Evolutionary conservation across 2,113 vertebrate species (phyloP).

Genomic region (Dolichotis patagonum): DNA sequence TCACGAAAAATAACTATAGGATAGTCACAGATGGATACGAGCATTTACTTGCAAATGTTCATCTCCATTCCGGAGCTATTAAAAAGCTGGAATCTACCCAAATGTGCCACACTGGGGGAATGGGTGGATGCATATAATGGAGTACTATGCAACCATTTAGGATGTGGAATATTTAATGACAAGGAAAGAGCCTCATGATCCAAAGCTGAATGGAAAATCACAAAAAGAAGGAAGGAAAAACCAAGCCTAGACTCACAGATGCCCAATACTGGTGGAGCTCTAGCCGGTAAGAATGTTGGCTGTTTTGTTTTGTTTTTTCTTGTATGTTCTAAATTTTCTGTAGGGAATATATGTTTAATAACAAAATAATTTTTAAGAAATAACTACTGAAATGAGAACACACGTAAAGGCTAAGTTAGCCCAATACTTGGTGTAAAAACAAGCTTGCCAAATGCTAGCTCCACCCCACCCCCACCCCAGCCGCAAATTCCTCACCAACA

Average conservation of each 20-base stretch:
- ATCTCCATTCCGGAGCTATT: neutral
- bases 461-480: too few species aligned
- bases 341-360: neutral
- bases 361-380: neutral
- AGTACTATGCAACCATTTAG: slow-evolving; percentile 10
- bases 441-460: neutral
- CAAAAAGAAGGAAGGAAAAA: neutral
- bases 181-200: neutral
- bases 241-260: neutral
- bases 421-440: neutral
- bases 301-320: neutral
- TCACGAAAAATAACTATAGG: neutral
- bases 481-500: neutral
- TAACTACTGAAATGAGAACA: neutral
- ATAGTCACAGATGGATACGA: neutral
- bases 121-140: neutral
- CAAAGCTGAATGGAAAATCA: neutral
- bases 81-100: slow-evolving; percentile 55
- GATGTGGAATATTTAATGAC: neutral
- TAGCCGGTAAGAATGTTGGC: neutral
- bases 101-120: slow-evolving; percentile 1
- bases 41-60: slow-evolving; percentile 33
- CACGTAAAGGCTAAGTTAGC: neutral
- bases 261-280: neutral
- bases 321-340: slow-evolving; percentile 18